Evolutionary conservation across 2,797 vertebrate genomes (phyloP).

Genomic region (Ctenopoma multispine): DNA sequence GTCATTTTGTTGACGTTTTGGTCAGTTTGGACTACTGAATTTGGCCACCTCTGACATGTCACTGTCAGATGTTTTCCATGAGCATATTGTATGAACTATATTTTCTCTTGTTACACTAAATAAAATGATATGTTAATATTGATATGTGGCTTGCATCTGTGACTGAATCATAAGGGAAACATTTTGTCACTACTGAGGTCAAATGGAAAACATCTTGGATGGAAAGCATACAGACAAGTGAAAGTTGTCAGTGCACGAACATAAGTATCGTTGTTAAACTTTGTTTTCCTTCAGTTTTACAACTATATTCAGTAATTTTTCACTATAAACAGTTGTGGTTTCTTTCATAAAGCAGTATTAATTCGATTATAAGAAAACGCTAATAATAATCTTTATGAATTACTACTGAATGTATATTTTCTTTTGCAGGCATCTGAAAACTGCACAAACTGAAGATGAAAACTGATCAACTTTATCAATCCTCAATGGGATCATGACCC

Average conservation of each 20-base stretch:
- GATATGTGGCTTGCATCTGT: not conserved
- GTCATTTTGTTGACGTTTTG: too few relatives aligned
- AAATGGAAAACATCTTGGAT: not conserved
- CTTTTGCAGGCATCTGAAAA: slow-evolving; percentile 83
- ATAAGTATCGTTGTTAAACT: not conserved
- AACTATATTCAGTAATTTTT: not conserved
- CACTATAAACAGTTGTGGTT: not conserved
- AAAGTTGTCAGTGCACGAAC: not conserved
- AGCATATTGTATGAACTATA: not conserved
- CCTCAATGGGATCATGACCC: slow-evolving; percentile 7
- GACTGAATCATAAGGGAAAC: not conserved
- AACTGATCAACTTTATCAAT: slow-evolving; percentile 12
- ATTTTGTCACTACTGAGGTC: not conserved
- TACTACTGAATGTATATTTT: slow-evolving; percentile 23
- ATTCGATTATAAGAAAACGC: not conserved
- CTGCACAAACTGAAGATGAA: slow-evolving; percentile 80
- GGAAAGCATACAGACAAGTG: not conserved
- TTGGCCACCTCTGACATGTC: not conserved
- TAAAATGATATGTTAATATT: not conserved
- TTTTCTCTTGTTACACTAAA: not conserved
- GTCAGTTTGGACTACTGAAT: not conserved
- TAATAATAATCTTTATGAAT: not conserved
- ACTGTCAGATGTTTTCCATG: not conserved
- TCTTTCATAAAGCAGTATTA: not conserved
- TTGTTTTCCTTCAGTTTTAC: not conserved